These are phyloP conservation scores for Fabriciana adippe DNA, from an alignment of 2,888 invertebrate species.

Conservation along the genomic window DNA sequence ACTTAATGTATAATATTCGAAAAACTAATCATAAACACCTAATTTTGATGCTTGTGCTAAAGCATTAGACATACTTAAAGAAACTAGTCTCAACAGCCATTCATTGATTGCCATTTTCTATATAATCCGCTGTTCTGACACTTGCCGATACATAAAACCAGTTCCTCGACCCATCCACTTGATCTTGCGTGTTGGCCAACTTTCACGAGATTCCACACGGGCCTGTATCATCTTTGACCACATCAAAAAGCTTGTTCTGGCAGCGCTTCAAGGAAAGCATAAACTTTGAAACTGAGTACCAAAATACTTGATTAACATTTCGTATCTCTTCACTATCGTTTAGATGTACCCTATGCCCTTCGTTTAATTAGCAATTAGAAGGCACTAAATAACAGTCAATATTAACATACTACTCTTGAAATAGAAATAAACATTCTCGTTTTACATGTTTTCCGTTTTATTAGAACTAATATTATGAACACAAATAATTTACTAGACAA, in stretches of 20 bases:
- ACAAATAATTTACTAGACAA: too few species aligned
- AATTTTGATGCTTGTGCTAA: too few species aligned
- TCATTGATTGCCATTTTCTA: constrained; percentile 35
- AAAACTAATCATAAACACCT: background rate
- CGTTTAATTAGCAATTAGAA: too few species aligned
- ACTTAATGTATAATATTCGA: background rate
- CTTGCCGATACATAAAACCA: constrained; percentile 74
- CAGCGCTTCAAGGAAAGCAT: constrained; percentile 11
- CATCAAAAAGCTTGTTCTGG: constrained; percentile 47
- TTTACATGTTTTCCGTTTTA: too few species aligned
- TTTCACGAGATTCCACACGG: constrained; percentile 78
- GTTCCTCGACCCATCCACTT: constrained; percentile 70
- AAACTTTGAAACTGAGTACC: background rate
- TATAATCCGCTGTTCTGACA: constrained; percentile 33
- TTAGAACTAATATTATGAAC: too few species aligned
- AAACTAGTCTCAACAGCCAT: constrained; percentile 21
- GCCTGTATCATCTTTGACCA: constrained; percentile 53
- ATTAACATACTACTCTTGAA: too few species aligned
- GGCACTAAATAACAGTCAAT: too few species aligned
- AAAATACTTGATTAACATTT: background rate
- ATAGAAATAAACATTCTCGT: too few species aligned
- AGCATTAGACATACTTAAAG: background rate
- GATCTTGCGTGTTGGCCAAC: constrained; percentile 73
- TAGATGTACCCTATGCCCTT: too few species aligned
- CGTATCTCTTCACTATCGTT: background rate